Conservation (phyloP, 2,113 vertebrate genomes). For the Butorides virescens region DNA sequence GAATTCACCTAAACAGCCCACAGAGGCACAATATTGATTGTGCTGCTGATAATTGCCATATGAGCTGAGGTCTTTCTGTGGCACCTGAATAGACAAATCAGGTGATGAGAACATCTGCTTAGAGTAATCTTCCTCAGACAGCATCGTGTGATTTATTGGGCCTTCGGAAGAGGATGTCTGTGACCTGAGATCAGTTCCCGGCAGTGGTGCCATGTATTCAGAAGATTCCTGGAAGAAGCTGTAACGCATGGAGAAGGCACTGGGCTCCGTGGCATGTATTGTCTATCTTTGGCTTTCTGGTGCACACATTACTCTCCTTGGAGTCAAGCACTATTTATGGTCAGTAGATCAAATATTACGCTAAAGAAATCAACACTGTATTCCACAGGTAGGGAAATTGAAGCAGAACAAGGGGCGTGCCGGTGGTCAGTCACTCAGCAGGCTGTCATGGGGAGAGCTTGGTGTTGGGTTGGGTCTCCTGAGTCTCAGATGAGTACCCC, state of each 20-base stretch:
- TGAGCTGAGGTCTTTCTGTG: neutral
- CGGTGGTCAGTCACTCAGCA: accelerated
- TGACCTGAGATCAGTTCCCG: neutral
- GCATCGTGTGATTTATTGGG: neutral
- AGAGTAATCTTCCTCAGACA: neutral
- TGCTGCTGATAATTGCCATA: neutral
- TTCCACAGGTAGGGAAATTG: neutral
- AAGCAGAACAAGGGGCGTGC: neutral
- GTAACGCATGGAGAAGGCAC: neutral
- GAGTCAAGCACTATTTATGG: neutral
- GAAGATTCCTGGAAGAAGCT: neutral
- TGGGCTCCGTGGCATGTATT: neutral
- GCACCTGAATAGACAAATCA: conserved; percentile 16
- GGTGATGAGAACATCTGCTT: neutral
- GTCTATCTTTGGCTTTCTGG: neutral
- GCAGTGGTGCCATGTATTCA: neutral
- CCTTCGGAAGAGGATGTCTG: neutral
- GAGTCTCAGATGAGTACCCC: neutral
- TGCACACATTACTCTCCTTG: neutral
- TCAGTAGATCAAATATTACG: neutral
- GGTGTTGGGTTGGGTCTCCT: neutral
- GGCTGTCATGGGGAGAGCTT: neutral
- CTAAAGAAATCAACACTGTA: neutral
- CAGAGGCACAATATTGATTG: neutral
- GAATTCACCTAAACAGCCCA: neutral